A percentile compares a stretch with the other conserved stretches of the same genome.
These are phyloP conservation scores for Cheilosia scutellata DNA, from an alignment of 2,888 invertebrate species.

Conservation along the genomic window DNA sequence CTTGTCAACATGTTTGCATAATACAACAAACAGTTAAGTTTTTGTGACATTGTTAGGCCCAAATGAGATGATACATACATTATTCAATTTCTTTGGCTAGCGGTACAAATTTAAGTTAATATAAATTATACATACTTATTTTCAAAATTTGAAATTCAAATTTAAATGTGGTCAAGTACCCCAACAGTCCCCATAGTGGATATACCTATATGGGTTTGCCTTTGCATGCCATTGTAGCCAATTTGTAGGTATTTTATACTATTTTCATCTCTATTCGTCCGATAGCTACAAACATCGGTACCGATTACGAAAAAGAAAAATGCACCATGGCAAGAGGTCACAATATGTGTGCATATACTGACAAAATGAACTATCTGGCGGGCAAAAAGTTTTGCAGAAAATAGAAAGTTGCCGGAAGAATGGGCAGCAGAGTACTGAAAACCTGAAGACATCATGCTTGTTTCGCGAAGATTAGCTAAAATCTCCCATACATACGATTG, in stretches of 20 bases:
- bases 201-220: not conserved
- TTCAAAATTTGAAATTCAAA: slow-evolving; percentile 2
- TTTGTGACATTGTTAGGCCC: not conserved
- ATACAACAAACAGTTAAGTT: slow-evolving; percentile 26
- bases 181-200: slow-evolving; percentile 12
- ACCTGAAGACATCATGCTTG: slow-evolving; percentile 39
- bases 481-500: slow-evolving; percentile 44
- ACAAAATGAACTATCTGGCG: slow-evolving; percentile 21
- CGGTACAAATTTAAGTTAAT: not conserved
- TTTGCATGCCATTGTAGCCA: too few relatives aligned
- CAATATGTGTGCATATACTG: slow-evolving; percentile 34
- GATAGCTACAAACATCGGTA: slow-evolving; percentile 13
- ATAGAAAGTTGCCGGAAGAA: slow-evolving; percentile 68
- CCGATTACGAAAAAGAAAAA: slow-evolving; percentile 33
- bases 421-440: slow-evolving; percentile 38
- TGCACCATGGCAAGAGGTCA: slow-evolving; percentile 52
- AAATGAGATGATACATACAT: slow-evolving; percentile 6
- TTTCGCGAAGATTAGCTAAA: slow-evolving; percentile 41
- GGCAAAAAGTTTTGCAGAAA: slow-evolving; percentile 53
- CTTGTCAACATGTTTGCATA: slow-evolving; percentile 30
- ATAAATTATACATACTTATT: not conserved
- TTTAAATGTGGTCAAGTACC: slow-evolving; percentile 2
- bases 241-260: too few relatives aligned
- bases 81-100: not conserved
- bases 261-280: slow-evolving; percentile 25